Conservation (phyloP, 2,113 vertebrate species). For the Xiphophorus maculatus region DNA sequence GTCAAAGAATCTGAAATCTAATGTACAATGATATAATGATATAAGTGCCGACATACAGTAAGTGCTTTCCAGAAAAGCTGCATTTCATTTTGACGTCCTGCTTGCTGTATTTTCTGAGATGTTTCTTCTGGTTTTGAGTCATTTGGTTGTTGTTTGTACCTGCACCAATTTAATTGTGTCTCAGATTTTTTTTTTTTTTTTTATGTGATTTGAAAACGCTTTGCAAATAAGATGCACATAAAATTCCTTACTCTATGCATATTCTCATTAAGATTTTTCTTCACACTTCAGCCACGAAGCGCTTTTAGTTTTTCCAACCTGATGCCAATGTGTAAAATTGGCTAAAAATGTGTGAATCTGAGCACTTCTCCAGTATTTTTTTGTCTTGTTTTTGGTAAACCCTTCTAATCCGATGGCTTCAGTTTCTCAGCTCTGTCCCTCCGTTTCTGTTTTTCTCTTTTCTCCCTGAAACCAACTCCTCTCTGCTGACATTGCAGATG, state of each 20-base stretch:
- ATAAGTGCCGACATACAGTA: no score
- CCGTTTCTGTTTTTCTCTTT: slow-evolving; percentile 7
- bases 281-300: background rate
- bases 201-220: background rate
- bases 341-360: background rate
- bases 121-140: no score
- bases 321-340: background rate
- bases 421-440: slow-evolving; percentile 18
- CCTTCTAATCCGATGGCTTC: background rate
- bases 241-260: background rate
- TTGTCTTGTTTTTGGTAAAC: background rate
- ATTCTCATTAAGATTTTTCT: background rate
- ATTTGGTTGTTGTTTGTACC: no score
- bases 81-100: no score
- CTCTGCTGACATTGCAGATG: slow-evolving; percentile 61
- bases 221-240: background rate
- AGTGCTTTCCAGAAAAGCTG: no score
- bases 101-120: no score
- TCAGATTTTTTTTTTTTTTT: background rate
- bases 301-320: background rate
- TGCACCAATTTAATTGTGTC: background rate
- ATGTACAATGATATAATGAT: no score
- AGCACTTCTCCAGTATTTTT: background rate
- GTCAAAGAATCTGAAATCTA: no score
- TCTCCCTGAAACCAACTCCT: slow-evolving; percentile 19